Percentiles rank a stretch among this genome's conserved stretches.
Evolutionary conservation across 2,797 vertebrate genomes (phyloP).

Genomic region (Pseudocheirus occidentalis): DNA sequence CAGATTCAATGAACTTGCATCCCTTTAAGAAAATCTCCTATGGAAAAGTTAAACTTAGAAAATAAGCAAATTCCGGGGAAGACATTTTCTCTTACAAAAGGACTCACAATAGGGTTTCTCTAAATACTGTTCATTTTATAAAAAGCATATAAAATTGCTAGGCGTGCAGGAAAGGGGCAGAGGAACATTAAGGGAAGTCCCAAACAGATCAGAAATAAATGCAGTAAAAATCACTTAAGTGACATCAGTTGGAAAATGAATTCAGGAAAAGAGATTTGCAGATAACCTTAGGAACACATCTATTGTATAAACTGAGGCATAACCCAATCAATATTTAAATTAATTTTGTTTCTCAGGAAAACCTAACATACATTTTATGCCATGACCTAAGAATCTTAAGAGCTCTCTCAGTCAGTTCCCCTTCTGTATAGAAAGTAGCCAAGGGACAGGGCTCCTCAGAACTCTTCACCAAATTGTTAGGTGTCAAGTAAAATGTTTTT

Average conservation of each 20-base stretch:
- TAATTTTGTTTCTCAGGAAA: neutral
- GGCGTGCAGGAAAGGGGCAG: neutral
- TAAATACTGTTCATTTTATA: neutral
- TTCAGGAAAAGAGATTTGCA: neutral
- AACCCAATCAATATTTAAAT: neutral
- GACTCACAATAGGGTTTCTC: neutral
- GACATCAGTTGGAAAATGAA: neutral
- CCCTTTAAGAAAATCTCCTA: slow-evolving; percentile 50
- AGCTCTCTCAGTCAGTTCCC: neutral
- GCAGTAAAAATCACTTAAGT: slow-evolving; percentile 1
- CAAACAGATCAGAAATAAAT: slow-evolving; percentile 17
- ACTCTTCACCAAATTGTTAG: slow-evolving; percentile 4
- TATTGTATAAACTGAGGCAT: neutral
- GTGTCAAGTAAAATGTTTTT: slow-evolving; percentile 35
- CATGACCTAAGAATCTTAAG: neutral
- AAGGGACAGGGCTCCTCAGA: slow-evolving; percentile 2
- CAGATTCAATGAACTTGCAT: neutral
- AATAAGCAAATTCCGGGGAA: neutral
- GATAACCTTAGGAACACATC: neutral
- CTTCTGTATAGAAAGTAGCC: neutral
- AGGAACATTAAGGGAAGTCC: neutral
- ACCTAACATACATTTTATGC: neutral
- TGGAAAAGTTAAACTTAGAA: slow-evolving; percentile 43
- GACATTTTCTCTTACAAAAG: slow-evolving; percentile 34
- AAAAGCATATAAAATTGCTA: neutral